phyloP scores from a whole-genome alignment of 2,113 vertebrate species.

The Mastomys coucha region DNA sequence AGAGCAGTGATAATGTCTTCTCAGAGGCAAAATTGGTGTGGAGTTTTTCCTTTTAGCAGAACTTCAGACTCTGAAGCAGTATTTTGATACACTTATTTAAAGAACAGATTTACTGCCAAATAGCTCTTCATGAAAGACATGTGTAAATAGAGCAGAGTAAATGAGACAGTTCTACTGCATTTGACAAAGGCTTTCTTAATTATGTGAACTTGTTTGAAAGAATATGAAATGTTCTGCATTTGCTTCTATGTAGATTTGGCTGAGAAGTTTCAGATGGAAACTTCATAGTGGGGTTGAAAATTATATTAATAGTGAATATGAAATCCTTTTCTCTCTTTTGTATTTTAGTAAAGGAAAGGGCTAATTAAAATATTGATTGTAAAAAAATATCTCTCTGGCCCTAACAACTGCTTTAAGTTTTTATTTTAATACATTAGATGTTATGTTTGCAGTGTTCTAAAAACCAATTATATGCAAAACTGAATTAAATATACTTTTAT shows the following conservation, averaged over 20 bases:
- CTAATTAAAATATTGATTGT: slow-evolving; percentile 74
- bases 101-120: slow-evolving; percentile 83
- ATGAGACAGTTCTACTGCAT: slow-evolving; percentile 81
- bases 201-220: slow-evolving; percentile 82
- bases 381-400: slow-evolving; percentile 56
- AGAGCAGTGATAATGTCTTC: slow-evolving; percentile 82
- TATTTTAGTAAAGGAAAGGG: slow-evolving; percentile 75
- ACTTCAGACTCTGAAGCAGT: slow-evolving; percentile 82
- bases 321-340: slow-evolving; percentile 67
- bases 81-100: slow-evolving; percentile 83
- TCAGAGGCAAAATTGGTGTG: slow-evolving; percentile 82
- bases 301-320: slow-evolving; percentile 76
- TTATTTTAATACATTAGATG: slow-evolving; percentile 60
- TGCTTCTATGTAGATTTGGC: slow-evolving; percentile 74
- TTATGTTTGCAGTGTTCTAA: slow-evolving; percentile 63
- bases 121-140: slow-evolving; percentile 83
- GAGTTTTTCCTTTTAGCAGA: slow-evolving; percentile 76
- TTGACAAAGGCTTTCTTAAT: slow-evolving; percentile 83
- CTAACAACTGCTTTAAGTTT: slow-evolving; percentile 43
- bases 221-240: slow-evolving; percentile 75
- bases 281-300: slow-evolving; percentile 65
- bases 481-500: slow-evolving; percentile 56
- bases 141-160: slow-evolving; percentile 84
- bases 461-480: slow-evolving; percentile 45
- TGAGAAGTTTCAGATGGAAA: slow-evolving; percentile 69